Percentiles rank a stretch among this genome's conserved stretches.
These are phyloP conservation scores for Zygogramma bicolorata DNA, from an alignment of 2,888 invertebrate genomes.

Conservation along the genomic window DNA sequence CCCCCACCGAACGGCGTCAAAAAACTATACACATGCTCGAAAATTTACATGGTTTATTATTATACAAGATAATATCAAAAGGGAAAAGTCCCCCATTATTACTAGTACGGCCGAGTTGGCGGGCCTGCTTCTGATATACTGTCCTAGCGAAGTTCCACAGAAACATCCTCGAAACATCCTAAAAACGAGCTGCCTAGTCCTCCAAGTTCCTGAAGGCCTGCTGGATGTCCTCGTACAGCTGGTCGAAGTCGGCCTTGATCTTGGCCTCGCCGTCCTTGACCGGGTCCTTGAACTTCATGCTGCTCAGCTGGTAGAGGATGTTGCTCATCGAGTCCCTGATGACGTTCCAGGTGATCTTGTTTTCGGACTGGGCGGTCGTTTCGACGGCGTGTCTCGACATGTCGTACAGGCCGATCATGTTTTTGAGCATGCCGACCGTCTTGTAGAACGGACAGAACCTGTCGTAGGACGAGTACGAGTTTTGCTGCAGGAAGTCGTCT, in stretches of 20 bases:
- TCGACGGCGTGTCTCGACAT: conserved; percentile 98
- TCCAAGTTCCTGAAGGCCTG: conserved; percentile 98
- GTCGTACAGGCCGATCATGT: conserved; percentile 99
- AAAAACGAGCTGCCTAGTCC: conserved; percentile 75
- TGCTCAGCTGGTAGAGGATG: conserved; percentile 95
- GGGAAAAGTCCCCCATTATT: conserved; percentile 31
- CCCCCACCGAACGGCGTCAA: conserved; percentile 51
- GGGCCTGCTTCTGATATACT: conserved; percentile 21
- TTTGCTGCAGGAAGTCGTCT: conserved; percentile 99
- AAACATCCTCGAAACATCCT: conserved; percentile 22
- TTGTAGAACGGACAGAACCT: conserved; percentile 99
- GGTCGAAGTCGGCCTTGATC: conserved; percentile 97
- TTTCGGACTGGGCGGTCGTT: conserved; percentile 97
- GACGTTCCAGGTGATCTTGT: conserved; percentile 98
- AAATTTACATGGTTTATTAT: conserved; percentile 46
- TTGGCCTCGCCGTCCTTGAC: conserved; percentile 98
- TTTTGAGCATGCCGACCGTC: conserved; percentile 98
- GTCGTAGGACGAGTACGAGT: conserved; percentile 95
- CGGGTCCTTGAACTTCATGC: conserved; percentile 99
- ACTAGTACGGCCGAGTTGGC: conserved; percentile 28
- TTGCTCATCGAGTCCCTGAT: conserved; percentile 98
- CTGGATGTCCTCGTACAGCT: conserved; percentile 96
- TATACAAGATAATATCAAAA: conserved; percentile 55
- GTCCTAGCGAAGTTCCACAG: background rate
- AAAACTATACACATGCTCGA: conserved; percentile 44